phyloP scores from a whole-genome alignment of 2,888 invertebrate genomes.

The Morpho helenor region DNA sequence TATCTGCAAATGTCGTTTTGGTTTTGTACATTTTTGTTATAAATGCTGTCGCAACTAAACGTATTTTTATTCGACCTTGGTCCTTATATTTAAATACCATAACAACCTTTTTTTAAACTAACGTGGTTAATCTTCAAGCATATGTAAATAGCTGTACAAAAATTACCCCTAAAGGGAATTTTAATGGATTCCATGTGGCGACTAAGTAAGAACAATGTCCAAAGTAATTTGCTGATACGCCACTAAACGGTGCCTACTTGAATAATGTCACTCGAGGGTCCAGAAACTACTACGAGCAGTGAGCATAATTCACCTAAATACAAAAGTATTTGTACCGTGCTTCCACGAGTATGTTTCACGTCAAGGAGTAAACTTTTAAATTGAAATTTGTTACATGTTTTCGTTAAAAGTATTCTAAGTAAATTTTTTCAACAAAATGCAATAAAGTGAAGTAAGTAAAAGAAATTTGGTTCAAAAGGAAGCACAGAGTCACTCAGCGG shows the following conservation, averaged over 20 bases:
- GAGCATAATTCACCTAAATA: slow-evolving; percentile 7
- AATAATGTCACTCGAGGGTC: slow-evolving; percentile 14
- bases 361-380: not conserved
- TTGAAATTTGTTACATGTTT: not conserved
- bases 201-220: slow-evolving; percentile 9
- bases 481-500: too few species aligned
- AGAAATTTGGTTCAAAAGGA: too few species aligned
- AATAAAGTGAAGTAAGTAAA: too few species aligned
- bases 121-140: slow-evolving; percentile 1
- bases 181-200: slow-evolving; percentile 13
- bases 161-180: slow-evolving; percentile 9
- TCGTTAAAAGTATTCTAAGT: too few species aligned
- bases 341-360: not conserved
- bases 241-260: slow-evolving; percentile 12
- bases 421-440: too few species aligned
- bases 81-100: too few species aligned
- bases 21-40: too few species aligned
- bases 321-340: slow-evolving; percentile 2
- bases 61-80: too few species aligned
- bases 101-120: not conserved
- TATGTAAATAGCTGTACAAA: slow-evolving; percentile 7
- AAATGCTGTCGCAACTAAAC: too few species aligned
- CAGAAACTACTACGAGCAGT: slow-evolving; percentile 8
- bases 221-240: slow-evolving; percentile 16
- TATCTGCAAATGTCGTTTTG: too few species aligned